A percentile compares a stretch with the other conserved stretches of the same genome.
These are phyloP conservation scores for Gymnarchus niloticus DNA, from an alignment of 2,113 vertebrate species.

Conservation along the genomic window DNA sequence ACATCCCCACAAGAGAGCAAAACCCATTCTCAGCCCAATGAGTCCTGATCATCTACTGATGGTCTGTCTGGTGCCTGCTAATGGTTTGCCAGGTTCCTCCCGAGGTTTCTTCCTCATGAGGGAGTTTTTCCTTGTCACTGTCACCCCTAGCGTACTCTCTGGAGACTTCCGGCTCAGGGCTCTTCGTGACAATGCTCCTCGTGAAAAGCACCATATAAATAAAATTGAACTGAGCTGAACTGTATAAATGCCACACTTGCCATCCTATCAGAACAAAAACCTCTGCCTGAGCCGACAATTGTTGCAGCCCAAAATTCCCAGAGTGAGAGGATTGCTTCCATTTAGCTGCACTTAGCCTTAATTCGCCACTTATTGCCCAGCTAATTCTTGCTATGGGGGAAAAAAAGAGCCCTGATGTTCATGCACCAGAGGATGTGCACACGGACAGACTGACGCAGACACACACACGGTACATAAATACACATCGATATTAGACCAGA, in stretches of 20 bases:
- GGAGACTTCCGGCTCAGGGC: too few relatives aligned
- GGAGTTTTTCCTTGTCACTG: too few relatives aligned
- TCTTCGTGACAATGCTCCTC: too few relatives aligned
- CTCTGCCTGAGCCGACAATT: slow-evolving; percentile 41
- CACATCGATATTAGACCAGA: slow-evolving; percentile 13
- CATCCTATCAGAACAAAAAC: slow-evolving; percentile 51
- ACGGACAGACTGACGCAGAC: not conserved
- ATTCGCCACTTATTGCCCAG: slow-evolving; percentile 19
- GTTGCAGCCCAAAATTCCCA: slow-evolving; percentile 28
- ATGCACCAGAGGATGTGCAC: not conserved
- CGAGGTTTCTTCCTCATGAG: too few relatives aligned
- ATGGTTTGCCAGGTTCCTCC: too few relatives aligned
- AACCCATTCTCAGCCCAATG: slow-evolving; percentile 41
- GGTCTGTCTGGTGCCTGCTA: too few relatives aligned
- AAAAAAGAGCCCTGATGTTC: not conserved
- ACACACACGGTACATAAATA: not conserved
- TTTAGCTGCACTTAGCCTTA: slow-evolving; percentile 24
- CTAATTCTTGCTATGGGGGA: slow-evolving; percentile 13
- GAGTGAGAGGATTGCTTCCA: slow-evolving; percentile 11
- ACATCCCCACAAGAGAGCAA: not conserved
- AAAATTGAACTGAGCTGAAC: too few relatives aligned
- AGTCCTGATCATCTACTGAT: slow-evolving; percentile 51
- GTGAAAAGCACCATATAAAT: too few relatives aligned
- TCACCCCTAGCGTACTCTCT: too few relatives aligned
- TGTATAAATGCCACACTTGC: slow-evolving; percentile 46